These are phyloP conservation scores for Lampropteryx suffumata DNA, from an alignment of 2,888 invertebrate genomes.

Conservation along the genomic window DNA sequence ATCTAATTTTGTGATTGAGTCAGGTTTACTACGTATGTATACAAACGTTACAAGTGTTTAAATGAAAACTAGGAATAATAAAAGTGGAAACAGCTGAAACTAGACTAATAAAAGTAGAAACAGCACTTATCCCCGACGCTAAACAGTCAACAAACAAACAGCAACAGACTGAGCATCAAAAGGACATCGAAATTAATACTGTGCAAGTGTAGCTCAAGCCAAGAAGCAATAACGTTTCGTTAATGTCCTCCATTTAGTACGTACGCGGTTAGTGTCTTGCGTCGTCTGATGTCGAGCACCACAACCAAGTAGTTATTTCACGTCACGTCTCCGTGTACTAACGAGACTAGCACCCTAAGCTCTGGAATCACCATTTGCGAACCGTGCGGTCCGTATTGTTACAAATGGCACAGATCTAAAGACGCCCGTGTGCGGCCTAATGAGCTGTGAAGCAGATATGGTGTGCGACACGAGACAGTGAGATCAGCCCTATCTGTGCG, in stretches of 20 bases:
- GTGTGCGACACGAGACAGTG: conserved; percentile 65
- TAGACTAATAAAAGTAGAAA: conserved; percentile 17
- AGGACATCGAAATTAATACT: conserved; percentile 67
- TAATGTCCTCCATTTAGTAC: conserved; percentile 77
- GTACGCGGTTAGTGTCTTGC: conserved; percentile 70
- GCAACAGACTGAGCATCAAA: conserved; percentile 27
- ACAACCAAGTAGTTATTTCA: conserved; percentile 59
- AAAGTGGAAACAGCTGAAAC: background rate
- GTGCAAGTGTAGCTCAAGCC: conserved; percentile 70
- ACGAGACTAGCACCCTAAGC: conserved; percentile 67
- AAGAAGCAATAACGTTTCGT: conserved; percentile 76
- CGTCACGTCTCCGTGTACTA: conserved; percentile 56
- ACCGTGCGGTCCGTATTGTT: conserved; percentile 73
- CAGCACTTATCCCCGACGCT: conserved; percentile 52
- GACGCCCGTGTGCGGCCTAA: conserved; percentile 71
- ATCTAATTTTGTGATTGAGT: too few relatives aligned
- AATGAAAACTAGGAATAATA: background rate
- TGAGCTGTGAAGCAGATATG: conserved; percentile 84
- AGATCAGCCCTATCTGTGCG: conserved; percentile 71
- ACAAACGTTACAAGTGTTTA: background rate
- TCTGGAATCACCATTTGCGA: conserved; percentile 72
- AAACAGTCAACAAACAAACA: conserved; percentile 52
- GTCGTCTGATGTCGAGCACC: conserved; percentile 58
- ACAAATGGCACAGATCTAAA: conserved; percentile 75
- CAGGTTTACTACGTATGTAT: background rate